phyloP scores from a whole-genome alignment of 2,888 invertebrate genomes.

The Stenchaetothrips biformis region DNA sequence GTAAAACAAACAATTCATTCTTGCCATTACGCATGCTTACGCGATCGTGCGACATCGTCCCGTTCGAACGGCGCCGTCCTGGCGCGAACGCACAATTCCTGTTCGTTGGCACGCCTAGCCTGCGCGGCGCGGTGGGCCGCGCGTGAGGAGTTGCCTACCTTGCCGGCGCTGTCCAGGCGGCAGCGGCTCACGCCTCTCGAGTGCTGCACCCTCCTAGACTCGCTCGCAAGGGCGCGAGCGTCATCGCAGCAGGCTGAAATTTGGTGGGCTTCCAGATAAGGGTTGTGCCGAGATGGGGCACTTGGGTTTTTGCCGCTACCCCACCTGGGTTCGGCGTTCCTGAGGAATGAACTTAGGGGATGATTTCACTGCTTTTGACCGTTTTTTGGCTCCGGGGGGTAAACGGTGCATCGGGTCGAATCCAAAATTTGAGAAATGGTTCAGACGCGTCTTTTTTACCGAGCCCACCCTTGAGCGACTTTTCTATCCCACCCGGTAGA shows the following conservation, averaged over 20 bases:
- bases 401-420: background rate
- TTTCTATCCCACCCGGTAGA: too few relatives aligned
- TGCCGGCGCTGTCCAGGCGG: background rate
- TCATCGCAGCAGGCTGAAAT: background rate
- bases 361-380: background rate
- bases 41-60: background rate
- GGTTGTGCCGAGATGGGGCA: background rate
- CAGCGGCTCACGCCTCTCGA: background rate
- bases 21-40: background rate
- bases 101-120: background rate
- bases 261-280: background rate
- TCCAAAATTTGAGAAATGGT: background rate
- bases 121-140: background rate
- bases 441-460: too few relatives aligned
- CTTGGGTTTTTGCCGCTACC: background rate
- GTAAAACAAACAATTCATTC: too few relatives aligned
- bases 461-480: too few relatives aligned
- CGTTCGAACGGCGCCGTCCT: background rate
- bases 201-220: background rate
- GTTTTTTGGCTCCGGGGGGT: background rate
- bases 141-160: background rate
- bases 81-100: background rate
- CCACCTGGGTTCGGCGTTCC: background rate
- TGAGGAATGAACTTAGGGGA: background rate
- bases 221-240: background rate